A percentile compares a stretch with the other conserved stretches of the same genome.
phyloP scores from a whole-genome alignment of 1,140 invertebrate species.

The Lucilia cuprina region DNA sequence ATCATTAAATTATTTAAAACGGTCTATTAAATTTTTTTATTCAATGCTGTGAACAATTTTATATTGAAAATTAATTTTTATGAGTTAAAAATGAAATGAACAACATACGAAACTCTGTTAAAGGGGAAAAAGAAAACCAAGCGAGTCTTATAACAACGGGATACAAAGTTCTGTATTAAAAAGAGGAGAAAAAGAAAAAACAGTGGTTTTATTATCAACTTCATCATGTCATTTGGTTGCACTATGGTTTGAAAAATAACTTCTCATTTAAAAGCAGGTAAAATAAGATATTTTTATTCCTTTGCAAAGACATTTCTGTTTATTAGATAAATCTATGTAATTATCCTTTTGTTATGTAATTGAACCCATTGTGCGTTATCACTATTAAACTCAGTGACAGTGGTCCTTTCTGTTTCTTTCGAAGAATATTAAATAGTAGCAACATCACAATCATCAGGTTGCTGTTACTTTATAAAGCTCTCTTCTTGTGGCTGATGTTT shows the following conservation, averaged over 20 bases:
- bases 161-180: neutral
- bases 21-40: neutral
- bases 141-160: neutral
- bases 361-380: neutral
- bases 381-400: no score
- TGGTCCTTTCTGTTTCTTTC: neutral
- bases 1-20: neutral
- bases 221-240: neutral
- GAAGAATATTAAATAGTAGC: neutral
- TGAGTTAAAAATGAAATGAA: constrained; percentile 32
- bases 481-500: neutral
- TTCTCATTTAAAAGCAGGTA: no score
- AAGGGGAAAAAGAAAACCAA: neutral
- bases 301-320: no score
- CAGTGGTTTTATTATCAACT: neutral
- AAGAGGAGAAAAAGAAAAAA: neutral
- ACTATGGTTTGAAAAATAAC: neutral
- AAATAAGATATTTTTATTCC: no score
- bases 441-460: neutral
- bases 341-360: no score
- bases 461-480: neutral
- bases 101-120: neutral
- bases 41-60: constrained; percentile 15
- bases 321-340: no score
- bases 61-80: constrained; percentile 42